These are phyloP conservation scores for Allophyes oxyacanthae DNA, from an alignment of 2,888 invertebrate species.

Conservation along the genomic window DNA sequence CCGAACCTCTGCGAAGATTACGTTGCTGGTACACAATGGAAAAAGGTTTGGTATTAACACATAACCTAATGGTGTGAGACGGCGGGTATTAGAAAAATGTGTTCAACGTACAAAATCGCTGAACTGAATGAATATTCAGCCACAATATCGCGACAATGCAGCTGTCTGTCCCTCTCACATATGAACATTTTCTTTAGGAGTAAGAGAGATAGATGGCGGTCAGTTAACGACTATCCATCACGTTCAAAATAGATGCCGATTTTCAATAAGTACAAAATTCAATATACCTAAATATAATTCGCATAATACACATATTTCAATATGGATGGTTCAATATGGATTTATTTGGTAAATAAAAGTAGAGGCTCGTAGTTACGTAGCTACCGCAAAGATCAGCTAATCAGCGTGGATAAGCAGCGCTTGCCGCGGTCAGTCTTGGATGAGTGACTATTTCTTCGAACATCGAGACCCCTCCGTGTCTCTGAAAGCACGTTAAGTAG, in stretches of 20 bases:
- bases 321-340: no score
- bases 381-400: no score
- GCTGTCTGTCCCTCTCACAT: conserved; percentile 25
- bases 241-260: conserved; percentile 1
- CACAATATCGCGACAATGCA: conserved; percentile 43
- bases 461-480: no score
- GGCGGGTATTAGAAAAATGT: conserved; percentile 69
- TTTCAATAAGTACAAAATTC: conserved; percentile 6
- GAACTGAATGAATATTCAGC: conserved; percentile 59
- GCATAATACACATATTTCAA: no score
- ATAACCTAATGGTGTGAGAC: conserved; percentile 69
- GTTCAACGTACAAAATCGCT: conserved; percentile 59
- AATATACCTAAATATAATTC: no score
- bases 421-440: no score
- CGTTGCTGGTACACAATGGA: conserved; percentile 49
- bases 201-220: conserved; percentile 22
- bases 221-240: conserved; percentile 9
- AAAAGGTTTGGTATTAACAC: conserved; percentile 64
- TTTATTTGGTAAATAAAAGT: no score
- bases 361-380: no score
- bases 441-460: no score
- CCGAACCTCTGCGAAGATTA: conserved; percentile 44
- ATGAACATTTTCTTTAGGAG: neutral
- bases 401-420: no score
- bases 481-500: no score